phyloP scores from a whole-genome alignment of 2,113 vertebrate species.

The Raja brachyura region DNA sequence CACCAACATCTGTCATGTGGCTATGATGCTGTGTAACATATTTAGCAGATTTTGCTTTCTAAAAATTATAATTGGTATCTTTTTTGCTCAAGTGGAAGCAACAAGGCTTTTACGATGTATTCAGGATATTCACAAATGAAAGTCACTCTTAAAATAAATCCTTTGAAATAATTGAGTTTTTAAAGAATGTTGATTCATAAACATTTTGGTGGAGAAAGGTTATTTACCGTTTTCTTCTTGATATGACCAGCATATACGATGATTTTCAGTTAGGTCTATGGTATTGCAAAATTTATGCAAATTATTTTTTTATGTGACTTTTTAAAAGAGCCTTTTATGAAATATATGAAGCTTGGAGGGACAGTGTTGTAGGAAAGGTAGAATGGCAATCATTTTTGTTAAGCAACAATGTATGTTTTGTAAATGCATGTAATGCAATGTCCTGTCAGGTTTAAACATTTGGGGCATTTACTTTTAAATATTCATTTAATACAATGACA shows the following conservation, averaged over 20 bases:
- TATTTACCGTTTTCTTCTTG: neutral
- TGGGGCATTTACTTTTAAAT: neutral
- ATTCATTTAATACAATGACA: neutral
- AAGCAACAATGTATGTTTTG: neutral
- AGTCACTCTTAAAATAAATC: neutral
- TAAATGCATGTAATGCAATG: neutral
- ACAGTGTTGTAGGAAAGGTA: neutral
- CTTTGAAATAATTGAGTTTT: neutral
- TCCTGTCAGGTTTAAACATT: neutral
- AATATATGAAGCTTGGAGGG: neutral
- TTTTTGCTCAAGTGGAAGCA: neutral
- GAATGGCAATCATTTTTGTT: neutral
- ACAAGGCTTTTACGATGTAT: neutral
- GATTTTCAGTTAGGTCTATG: neutral
- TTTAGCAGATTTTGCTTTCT: neutral
- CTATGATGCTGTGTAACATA: neutral
- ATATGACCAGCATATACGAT: neutral
- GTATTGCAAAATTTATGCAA: neutral
- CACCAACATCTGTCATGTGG: neutral
- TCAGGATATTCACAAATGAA: conserved; percentile 3
- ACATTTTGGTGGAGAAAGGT: neutral
- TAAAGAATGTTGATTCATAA: neutral
- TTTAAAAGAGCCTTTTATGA: neutral
- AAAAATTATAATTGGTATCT: neutral
- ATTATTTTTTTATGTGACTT: neutral